These are phyloP conservation scores for Ectropis crepuscularia DNA, from an alignment of 2,888 invertebrate species.

Conservation along the genomic window DNA sequence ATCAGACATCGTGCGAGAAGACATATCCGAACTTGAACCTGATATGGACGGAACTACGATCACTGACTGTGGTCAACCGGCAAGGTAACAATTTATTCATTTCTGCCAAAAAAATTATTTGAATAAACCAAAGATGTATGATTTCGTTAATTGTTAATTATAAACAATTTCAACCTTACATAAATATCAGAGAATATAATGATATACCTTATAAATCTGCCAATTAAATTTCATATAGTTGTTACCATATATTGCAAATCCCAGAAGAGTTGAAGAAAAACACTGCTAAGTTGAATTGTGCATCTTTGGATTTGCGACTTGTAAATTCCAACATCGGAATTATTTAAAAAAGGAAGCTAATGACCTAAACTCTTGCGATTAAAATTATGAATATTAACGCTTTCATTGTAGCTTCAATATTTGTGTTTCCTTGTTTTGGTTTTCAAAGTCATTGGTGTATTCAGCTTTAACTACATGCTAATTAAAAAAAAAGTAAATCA, in stretches of 20 bases:
- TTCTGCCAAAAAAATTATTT: neutral
- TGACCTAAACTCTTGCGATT: conserved; percentile 31
- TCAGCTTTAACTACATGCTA: conserved; percentile 22
- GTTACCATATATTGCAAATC: no score
- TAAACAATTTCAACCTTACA: no score
- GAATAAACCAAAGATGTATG: neutral
- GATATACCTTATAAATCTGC: no score
- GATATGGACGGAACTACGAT: conserved; percentile 69
- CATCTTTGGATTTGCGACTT: conserved; percentile 8
- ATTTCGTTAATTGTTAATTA: neutral
- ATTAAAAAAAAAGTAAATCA: conserved; percentile 13
- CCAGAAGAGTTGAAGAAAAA: neutral
- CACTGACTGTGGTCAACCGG: conserved; percentile 87
- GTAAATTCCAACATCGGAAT: conserved; percentile 4
- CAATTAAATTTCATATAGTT: no score
- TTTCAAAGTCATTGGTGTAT: conserved; percentile 23
- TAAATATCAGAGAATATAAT: no score
- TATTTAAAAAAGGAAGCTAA: conserved; percentile 10
- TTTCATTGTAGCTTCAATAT: conserved; percentile 79
- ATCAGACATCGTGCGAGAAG: conserved; percentile 83
- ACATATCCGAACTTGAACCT: conserved; percentile 85
- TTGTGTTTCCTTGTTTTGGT: conserved; percentile 23
- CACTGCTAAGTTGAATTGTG: conserved; percentile 4
- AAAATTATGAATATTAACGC: conserved; percentile 58
- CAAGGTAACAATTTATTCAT: conserved; percentile 76